phyloP scores from a whole-genome alignment of 2,888 invertebrate genomes.

The Escarpia spicata region DNA sequence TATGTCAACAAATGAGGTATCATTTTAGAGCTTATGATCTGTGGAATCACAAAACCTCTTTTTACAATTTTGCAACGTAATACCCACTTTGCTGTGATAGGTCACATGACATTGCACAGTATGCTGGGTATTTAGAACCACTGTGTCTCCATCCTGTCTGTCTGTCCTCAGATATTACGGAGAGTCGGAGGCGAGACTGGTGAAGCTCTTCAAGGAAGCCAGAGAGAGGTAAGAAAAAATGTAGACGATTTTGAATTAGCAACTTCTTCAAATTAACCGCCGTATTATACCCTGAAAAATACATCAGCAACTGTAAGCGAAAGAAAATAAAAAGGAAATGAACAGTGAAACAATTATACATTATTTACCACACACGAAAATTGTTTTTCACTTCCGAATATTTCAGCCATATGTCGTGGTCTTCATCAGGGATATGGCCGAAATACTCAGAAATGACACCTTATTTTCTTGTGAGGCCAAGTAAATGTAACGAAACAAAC shows the following conservation, averaged over 20 bases:
- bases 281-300: background rate
- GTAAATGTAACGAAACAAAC: too few species aligned
- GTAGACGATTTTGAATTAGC: background rate
- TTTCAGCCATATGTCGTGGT: too few species aligned
- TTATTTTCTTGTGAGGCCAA: too few species aligned
- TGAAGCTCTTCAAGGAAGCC: slow-evolving; percentile 77
- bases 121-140: background rate
- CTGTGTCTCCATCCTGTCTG: background rate
- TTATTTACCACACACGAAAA: background rate
- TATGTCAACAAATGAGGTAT: too few species aligned
- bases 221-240: slow-evolving; percentile 64
- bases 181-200: slow-evolving; percentile 80
- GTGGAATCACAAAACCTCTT: too few species aligned
- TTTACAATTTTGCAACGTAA: too few species aligned
- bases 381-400: too few species aligned
- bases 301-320: background rate
- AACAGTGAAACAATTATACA: too few species aligned
- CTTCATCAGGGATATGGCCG: too few species aligned
- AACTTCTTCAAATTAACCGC: background rate
- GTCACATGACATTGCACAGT: background rate
- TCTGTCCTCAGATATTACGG: slow-evolving; percentile 66
- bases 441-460: too few species aligned
- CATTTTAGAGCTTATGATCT: too few species aligned
- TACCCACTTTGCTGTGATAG: too few species aligned
- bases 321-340: background rate